A percentile compares a stretch with the other conserved stretches of the same genome.
Conservation (phyloP, 2,113 vertebrate genomes). For the Cynocephalus volans region DNA sequence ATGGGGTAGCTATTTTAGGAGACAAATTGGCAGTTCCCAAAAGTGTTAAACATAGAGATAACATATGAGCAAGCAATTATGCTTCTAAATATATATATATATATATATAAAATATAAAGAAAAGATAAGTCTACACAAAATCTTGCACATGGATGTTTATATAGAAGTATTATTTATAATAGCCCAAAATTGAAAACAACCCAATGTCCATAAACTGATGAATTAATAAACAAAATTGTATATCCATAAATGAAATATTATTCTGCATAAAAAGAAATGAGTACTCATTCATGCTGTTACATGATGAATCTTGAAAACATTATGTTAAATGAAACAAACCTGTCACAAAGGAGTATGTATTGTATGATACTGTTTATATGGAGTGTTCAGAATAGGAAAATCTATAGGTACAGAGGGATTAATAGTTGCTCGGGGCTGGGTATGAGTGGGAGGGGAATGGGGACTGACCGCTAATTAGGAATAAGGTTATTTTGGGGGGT, state of each 20-base stretch:
- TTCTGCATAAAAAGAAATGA: neutral
- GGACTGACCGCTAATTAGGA: neutral
- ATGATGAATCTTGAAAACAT: neutral
- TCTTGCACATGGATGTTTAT: neutral
- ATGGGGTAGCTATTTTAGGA: neutral
- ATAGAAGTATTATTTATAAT: neutral
- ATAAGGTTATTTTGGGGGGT: neutral
- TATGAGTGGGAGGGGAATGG: rapidly evolving
- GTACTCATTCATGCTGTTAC: neutral
- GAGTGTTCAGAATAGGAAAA: neutral
- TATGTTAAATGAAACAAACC: neutral
- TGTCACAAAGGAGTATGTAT: neutral
- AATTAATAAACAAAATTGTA: neutral
- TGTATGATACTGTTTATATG: neutral
- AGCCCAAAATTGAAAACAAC: neutral
- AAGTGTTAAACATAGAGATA: neutral
- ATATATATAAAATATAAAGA: neutral
- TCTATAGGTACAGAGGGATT: neutral
- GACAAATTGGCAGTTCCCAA: neutral
- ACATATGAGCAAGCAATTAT: neutral
- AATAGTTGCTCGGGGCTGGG: neutral
- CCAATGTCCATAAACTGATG: neutral
- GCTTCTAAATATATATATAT: neutral
- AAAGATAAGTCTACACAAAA: neutral
- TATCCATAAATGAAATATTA: neutral